Percentiles rank a stretch among this genome's conserved stretches.
phyloP scores from a whole-genome alignment of 2,888 invertebrate genomes.

The Carabus problematicus region DNA sequence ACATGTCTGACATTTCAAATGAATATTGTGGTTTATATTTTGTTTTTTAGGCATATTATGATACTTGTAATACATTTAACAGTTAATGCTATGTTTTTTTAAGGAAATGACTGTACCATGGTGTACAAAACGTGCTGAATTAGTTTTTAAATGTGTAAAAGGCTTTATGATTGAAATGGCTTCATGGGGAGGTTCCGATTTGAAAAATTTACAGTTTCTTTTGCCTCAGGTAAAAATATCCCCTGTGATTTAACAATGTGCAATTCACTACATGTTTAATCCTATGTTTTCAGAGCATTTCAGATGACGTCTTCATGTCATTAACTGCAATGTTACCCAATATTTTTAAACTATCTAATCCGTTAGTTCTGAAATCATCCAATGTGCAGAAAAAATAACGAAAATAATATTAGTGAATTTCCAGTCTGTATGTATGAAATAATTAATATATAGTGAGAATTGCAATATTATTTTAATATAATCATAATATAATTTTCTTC shows the following conservation, averaged over 20 bases:
- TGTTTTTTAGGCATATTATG: no score
- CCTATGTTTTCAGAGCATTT: constrained; percentile 23
- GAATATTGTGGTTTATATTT: no score
- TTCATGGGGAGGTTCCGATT: constrained; percentile 88
- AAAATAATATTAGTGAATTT: no score
- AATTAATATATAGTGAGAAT: no score
- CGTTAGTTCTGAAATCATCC: constrained; percentile 34
- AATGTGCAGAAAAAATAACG: no score
- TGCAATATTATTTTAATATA: no score
- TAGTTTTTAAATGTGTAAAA: constrained; percentile 98
- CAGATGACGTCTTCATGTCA: constrained; percentile 31
- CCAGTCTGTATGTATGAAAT: no score
- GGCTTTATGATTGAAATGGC: constrained; percentile 99
- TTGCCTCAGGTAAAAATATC: constrained; percentile 82
- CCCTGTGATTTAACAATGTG: no score
- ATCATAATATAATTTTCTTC: no score
- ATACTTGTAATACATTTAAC: no score
- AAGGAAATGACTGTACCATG: constrained; percentile 94
- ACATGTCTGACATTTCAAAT: no score
- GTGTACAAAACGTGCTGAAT: constrained; percentile 95
- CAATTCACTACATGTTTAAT: not conserved
- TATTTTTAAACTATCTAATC: constrained; percentile 38
- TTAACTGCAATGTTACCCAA: constrained; percentile 37
- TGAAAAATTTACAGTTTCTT: constrained; percentile 86
- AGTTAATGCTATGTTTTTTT: constrained; percentile 41